phyloP scores from a whole-genome alignment of 1,140 invertebrate genomes.

The Rhynchophorus ferrugineus region DNA sequence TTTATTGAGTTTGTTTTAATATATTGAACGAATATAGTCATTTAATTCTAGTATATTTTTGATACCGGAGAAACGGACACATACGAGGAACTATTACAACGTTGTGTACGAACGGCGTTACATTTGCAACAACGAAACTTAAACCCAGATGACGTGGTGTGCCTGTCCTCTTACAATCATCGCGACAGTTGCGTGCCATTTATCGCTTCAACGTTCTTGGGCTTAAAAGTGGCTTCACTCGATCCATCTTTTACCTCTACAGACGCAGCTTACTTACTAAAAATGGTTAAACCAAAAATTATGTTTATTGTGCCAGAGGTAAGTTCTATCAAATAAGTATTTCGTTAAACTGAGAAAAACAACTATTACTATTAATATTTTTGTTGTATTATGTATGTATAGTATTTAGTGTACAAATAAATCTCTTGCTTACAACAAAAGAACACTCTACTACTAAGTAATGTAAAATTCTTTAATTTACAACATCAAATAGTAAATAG shows the following conservation, averaged over 20 bases:
- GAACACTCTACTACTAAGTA: too few species aligned
- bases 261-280: constrained; percentile 23
- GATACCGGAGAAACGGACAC: constrained; percentile 25
- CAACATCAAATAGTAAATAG: too few species aligned
- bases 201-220: constrained; percentile 26
- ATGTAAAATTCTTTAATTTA: too few species aligned
- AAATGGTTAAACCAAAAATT: constrained; percentile 26
- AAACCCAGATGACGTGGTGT: constrained; percentile 23
- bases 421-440: too few species aligned
- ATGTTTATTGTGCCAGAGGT: constrained; percentile 28
- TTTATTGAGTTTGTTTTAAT: too few species aligned
- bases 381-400: too few species aligned
- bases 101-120: constrained; percentile 25
- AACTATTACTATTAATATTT: too few species aligned
- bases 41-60: constrained; percentile 19
- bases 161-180: constrained; percentile 25
- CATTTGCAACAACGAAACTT: constrained; percentile 19
- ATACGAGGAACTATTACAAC: constrained; percentile 17
- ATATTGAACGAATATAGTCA: too few species aligned
- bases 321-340: constrained; percentile 1
- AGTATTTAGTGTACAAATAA: too few species aligned
- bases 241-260: constrained; percentile 24
- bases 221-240: constrained; percentile 19
- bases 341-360: too few species aligned
- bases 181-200: constrained; percentile 22